phyloP scores from a whole-genome alignment of 2,113 vertebrate genomes.

The Cinclus cinclus region DNA sequence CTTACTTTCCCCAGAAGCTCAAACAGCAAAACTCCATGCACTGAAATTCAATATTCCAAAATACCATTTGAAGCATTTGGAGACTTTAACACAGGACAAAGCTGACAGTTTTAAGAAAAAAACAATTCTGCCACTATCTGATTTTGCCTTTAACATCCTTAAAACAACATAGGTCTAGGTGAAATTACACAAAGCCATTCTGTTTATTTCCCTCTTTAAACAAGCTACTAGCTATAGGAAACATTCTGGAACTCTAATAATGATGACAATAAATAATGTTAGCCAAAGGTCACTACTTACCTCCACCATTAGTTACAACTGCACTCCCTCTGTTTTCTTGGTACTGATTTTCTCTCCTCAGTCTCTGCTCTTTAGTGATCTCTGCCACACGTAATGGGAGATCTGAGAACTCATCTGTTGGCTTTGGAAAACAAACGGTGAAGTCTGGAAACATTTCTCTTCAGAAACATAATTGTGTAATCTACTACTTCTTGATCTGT shows the following conservation, averaged over 20 bases:
- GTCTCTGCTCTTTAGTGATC: conserved; percentile 86
- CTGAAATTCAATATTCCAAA: not conserved
- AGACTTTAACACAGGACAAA: not conserved
- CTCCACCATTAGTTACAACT: conserved; percentile 85
- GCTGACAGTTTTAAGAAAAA: not conserved
- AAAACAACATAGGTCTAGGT: too few relatives aligned
- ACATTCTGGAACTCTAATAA: not conserved
- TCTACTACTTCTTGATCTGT: not conserved
- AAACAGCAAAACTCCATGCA: not conserved
- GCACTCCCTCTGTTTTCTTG: conserved; percentile 74
- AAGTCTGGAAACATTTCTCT: not conserved
- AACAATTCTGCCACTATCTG: not conserved
- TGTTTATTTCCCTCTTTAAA: not conserved
- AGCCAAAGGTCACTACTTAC: conserved; percentile 68
- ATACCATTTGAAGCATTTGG: not conserved
- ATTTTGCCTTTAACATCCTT: not conserved
- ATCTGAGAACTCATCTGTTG: conserved; percentile 92
- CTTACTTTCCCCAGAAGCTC: not conserved
- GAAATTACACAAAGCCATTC: too few relatives aligned
- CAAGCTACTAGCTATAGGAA: not conserved
- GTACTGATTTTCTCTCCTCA: conserved; percentile 79
- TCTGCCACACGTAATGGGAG: conserved; percentile 85
- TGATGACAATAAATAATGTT: not conserved
- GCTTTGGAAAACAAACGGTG: conserved; percentile 73
- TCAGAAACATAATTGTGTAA: not conserved